These are phyloP conservation scores for Pagrus major DNA, from an alignment of 2,113 vertebrate species.

Conservation along the genomic window DNA sequence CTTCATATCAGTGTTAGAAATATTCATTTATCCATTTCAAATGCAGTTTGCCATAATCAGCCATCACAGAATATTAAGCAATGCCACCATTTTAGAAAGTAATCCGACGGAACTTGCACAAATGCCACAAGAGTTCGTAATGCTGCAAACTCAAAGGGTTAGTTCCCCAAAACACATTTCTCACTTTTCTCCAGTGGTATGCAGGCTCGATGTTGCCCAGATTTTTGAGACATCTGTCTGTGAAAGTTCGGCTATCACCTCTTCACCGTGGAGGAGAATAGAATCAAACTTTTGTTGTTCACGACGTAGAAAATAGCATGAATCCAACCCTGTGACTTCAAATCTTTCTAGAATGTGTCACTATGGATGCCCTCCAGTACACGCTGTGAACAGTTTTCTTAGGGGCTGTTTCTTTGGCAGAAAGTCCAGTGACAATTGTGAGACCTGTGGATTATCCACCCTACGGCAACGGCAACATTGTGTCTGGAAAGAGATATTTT, in stretches of 20 bases:
- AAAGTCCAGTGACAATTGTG: neutral
- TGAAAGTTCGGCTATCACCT: neutral
- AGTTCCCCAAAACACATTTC: conserved; percentile 8
- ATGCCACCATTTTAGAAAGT: conserved; percentile 33
- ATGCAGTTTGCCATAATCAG: conserved; percentile 52
- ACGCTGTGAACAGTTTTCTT: neutral
- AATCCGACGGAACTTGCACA: conserved; percentile 21
- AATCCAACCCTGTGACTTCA: neutral
- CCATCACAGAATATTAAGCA: conserved; percentile 35
- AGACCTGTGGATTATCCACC: neutral
- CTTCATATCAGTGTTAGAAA: conserved; percentile 56
- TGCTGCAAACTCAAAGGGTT: conserved; percentile 1
- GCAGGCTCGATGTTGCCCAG: neutral
- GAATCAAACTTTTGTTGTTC: neutral
- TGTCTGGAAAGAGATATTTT: neutral
- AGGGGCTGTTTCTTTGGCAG: neutral
- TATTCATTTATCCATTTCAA: conserved; percentile 61
- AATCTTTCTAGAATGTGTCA: neutral
- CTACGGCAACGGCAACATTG: neutral
- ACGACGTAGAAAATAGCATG: conserved; percentile 1
- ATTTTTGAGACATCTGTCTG: neutral
- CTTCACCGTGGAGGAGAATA: neutral
- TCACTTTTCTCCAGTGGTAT: neutral
- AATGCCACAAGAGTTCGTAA: neutral
- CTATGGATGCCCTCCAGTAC: neutral